Percentiles rank a stretch among this genome's conserved stretches.
These are phyloP conservation scores for Neolamprologus modestus DNA, from an alignment of 2,113 vertebrate genomes.

Conservation along the genomic window DNA sequence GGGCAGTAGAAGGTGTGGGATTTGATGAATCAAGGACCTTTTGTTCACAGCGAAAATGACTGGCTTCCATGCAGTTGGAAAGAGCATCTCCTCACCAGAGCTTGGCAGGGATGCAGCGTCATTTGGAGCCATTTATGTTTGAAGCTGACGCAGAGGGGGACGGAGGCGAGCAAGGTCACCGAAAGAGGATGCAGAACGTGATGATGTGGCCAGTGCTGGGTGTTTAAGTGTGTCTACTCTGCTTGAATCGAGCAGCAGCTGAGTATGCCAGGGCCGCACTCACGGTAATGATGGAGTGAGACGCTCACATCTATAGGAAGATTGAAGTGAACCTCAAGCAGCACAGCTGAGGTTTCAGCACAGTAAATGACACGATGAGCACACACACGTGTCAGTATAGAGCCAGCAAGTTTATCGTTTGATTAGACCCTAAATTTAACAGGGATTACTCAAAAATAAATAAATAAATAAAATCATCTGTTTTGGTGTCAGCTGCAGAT, in stretches of 20 bases:
- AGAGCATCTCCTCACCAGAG: slow-evolving; percentile 5
- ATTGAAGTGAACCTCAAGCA: background rate
- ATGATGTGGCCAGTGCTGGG: slow-evolving; percentile 19
- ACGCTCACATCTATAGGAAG: background rate
- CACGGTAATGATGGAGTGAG: slow-evolving; percentile 2
- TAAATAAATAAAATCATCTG: background rate
- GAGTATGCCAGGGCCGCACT: slow-evolving; percentile 23
- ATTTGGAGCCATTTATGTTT: slow-evolving; percentile 55
- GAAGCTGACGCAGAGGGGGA: slow-evolving; percentile 27
- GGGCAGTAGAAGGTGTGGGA: slow-evolving; percentile 50
- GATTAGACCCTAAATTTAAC: background rate
- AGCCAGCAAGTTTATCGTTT: background rate
- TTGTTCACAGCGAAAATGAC: slow-evolving; percentile 55
- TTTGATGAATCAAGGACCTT: slow-evolving; percentile 62
- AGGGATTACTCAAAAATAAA: background rate
- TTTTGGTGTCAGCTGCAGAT: background rate
- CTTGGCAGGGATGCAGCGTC: slow-evolving; percentile 23
- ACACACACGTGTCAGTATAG: background rate
- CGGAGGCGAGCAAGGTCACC: slow-evolving; percentile 41
- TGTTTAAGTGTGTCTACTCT: slow-evolving; percentile 37
- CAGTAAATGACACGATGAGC: background rate
- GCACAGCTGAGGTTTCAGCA: background rate
- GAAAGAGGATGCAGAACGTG: slow-evolving; percentile 46
- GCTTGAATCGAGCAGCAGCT: slow-evolving; percentile 23
- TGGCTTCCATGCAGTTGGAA: slow-evolving; percentile 25